Base-by-base conservation (phyloP, 2,113 vertebrate species). In the Geococcyx californianus region DNA sequence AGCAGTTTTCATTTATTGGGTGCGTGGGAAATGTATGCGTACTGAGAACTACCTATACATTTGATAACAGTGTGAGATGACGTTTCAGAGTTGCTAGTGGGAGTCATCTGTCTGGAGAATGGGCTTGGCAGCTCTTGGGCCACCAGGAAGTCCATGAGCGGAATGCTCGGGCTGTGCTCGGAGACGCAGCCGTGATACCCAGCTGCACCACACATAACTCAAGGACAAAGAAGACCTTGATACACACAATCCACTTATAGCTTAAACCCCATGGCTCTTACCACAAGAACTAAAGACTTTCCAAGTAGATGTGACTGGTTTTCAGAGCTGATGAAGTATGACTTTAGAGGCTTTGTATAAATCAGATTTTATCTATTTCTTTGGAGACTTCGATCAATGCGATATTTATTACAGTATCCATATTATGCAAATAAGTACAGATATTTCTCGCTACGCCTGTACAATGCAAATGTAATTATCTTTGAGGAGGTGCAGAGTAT, bases 391-490 rank as follows among this genome's bases (percentile, higher is more conserved):
- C 72, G 51, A 51, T 83, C 63, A 16, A 14, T 68, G 62, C 29
- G 47, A 25, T 69, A 79, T 89, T 93, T 91, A 87, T 73, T 94
- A n/a, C 19, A 63, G 17, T 70, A 24, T 91, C 51, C 38, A 40
- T 55, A 69, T 84, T 77, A 84, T 91, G 77, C 36, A 96, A 84
- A 83, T 95, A 90, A 42, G 62, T 55, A 83, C 33, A 33, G 54
- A 47, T 54, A 34, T 87, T 56, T 89, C 68, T 69, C 49, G 58
- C 34, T 42, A 75, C 3, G 9, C 52, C 58, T 91, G 34, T 76
- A 26, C 69, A 56, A 55, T 75, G 84, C 73, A 84, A 59, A 60
- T 78, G 72, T 86, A 93, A 89, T 95, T 89, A 91, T 81, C 55
- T 68, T 58, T 64, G 47, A 72, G 58, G 76, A 94, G 78, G 33